These are phyloP conservation scores for Macropodus opercularis DNA, from an alignment of 2,797 vertebrate species.

Conservation along the genomic window DNA sequence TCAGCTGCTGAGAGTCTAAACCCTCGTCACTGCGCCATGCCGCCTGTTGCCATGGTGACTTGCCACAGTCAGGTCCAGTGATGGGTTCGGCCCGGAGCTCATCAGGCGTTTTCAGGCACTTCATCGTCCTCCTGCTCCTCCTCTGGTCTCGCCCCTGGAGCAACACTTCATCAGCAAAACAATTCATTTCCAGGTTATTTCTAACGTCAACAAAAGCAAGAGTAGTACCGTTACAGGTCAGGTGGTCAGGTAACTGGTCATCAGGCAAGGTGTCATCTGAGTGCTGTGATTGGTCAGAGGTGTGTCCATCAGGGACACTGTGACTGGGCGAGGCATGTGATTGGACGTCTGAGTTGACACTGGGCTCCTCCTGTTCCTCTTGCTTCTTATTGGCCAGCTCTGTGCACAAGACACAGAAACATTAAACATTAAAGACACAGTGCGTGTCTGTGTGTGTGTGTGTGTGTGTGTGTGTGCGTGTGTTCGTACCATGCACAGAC, in stretches of 20 bases:
- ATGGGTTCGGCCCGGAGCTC: constrained; percentile 2
- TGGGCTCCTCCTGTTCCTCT: constrained; percentile 52
- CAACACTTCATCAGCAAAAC: neutral
- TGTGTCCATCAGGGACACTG: constrained; percentile 30
- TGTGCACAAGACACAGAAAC: constrained; percentile 30
- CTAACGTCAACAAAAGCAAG: too few relatives aligned
- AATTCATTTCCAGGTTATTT: too few relatives aligned
- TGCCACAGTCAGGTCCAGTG: constrained; percentile 39
- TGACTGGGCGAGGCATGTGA: constrained; percentile 30
- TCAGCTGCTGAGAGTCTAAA: constrained; percentile 45
- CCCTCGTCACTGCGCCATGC: constrained; percentile 27
- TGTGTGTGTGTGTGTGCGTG: constrained; percentile 15
- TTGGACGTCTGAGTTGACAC: constrained; percentile 41
- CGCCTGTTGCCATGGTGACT: constrained; percentile 44
- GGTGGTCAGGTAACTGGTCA: constrained; percentile 51
- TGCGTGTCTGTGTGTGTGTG: neutral
- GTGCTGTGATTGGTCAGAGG: constrained; percentile 56
- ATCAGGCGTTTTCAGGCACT: constrained; percentile 71
- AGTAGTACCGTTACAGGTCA: constrained; percentile 77
- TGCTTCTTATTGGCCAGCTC: constrained; percentile 79
- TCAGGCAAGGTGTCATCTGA: constrained; percentile 32
- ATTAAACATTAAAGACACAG: neutral
- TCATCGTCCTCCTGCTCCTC: constrained; percentile 35
- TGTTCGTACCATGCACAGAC: constrained; percentile 87
- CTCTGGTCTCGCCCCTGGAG: constrained; percentile 53